Base-by-base conservation (phyloP, 1,140 invertebrate species). In the Ruditapes philippinarum region DNA sequence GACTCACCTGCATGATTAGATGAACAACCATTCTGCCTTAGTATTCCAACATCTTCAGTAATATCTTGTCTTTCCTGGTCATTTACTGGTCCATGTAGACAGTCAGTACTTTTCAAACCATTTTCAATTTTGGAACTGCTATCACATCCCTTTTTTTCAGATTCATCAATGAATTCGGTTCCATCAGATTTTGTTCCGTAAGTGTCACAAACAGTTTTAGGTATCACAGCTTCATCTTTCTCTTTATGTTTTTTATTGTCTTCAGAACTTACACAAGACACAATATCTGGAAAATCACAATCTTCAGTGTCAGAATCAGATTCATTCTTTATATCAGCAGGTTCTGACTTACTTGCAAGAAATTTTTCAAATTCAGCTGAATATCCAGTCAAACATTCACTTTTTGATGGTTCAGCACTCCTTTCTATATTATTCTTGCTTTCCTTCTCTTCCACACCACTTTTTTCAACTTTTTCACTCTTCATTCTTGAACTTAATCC, bases 341-440 rank as follows among this genome's bases (percentile, higher is more conserved):
- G 42, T 45, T 57, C 45, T 17, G 51, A n/a, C 14, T 85, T 38
- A 36, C 45, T 70, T 36, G 86, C 86, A 51, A 88, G n/a, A 57
- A 88, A 88, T 73, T 88, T 88, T 14, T 88, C 76, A 88, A 88
- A 88, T 33, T 88, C 86, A 38, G 76, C 76, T 19, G 86, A 80
- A 45, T 51, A 88, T 22, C 86, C 86, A 42, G 33, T 86, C 4
- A 57, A n/a, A n/a, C 19, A 22, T 36, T 78, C 54, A 38, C 33
- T 14, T 57, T 57, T 19, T 9, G 17, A 5, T 3, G 65, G 9
- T 36, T 28, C 33, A 70, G 33, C 3, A 14, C 28, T 28, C 28
- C 7, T 17, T 78, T 25, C 12, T 0, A 51, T 22, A 4, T 51
- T 49, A 54, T 36, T 57, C 0, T 78, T 31, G 36, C 19, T 54